Evolutionary conservation across 1,140 invertebrate genomes (phyloP), one percentile per base, ranked within the genome.

Genomic region (Teleopsis dalmanni): DNA sequence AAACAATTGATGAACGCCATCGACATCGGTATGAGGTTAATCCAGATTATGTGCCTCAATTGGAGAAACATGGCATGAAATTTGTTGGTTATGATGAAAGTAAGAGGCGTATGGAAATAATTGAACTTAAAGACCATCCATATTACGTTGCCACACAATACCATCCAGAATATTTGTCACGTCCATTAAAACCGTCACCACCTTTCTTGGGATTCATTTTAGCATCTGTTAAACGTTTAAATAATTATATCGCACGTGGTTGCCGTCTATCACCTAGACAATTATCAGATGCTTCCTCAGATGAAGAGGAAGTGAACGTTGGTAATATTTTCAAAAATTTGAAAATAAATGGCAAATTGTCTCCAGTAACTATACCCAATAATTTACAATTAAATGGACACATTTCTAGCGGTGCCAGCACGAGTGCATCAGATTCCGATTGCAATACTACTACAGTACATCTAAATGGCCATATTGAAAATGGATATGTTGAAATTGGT

Each of bases 71-170:
- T 34, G 95, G 95, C 10, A 75, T 99, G 55, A 83, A 82, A 52
- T 99, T 99, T 76, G 89, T 98, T 37, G 96, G 91, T 43, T 78
- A 77, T 25, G 89, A 92, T 62, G 74, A 76, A 26, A 79, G 81
- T 22, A 76, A 81, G 48, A 77, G 76, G 37, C 76, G 83, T 40
- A 97, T 97, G 94, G 96, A 95, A 75, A 88, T 87, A 25, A 79
- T 83, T 14, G 81, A 81, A 69, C 72, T 87, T 22, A 76, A 76
- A 38, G 76, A 76, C 53, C 95, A 99, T 75, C 87, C 85, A 1
- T 99, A 90, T 69, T 99, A 89, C 73, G 88, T 97, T 11, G 91
- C 87, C 0, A 93, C 94, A 1, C 97, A 99, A 72, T 99, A 88
- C 71, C 96, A 99, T 73, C 96, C 96, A 0, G 96, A 99, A 71